Conservation (phyloP, 2,888 invertebrate species). For the Monochamus alternatus region DNA sequence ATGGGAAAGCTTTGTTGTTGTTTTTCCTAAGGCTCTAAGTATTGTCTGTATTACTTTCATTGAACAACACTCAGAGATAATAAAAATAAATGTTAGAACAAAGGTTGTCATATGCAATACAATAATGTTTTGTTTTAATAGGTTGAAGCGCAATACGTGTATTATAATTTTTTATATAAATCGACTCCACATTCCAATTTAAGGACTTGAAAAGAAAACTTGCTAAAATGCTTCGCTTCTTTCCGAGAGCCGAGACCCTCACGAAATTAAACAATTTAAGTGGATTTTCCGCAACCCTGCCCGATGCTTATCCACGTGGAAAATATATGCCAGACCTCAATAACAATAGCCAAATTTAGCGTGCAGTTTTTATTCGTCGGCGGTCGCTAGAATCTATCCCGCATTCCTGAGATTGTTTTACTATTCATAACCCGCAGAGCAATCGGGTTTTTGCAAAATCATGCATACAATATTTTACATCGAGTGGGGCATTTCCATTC, state of each 20-base stretch:
- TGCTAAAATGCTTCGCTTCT: no score
- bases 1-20: no score
- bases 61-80: no score
- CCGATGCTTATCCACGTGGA: background rate
- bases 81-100: no score
- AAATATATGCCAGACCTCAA: background rate
- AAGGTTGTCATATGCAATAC: no score
- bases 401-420: slow-evolving; percentile 41
- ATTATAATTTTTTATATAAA: no score
- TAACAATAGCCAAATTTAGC: background rate
- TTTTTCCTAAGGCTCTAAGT: no score
- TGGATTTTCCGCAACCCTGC: background rate
- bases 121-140: no score
- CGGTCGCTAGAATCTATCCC: slow-evolving; percentile 3
- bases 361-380: background rate
- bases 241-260: background rate
- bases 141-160: no score
- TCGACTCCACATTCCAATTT: no score
- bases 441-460: slow-evolving; percentile 47
- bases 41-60: no score
- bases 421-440: slow-evolving; percentile 40
- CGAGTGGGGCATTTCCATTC: slow-evolving; percentile 50
- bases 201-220: no score
- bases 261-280: slow-evolving; percentile 1
- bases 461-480: slow-evolving; percentile 37